A percentile compares a stretch with the other conserved stretches of the same genome.
Evolutionary conservation across 2,888 invertebrate species (phyloP).

Genomic region (Chesias legatella): DNA sequence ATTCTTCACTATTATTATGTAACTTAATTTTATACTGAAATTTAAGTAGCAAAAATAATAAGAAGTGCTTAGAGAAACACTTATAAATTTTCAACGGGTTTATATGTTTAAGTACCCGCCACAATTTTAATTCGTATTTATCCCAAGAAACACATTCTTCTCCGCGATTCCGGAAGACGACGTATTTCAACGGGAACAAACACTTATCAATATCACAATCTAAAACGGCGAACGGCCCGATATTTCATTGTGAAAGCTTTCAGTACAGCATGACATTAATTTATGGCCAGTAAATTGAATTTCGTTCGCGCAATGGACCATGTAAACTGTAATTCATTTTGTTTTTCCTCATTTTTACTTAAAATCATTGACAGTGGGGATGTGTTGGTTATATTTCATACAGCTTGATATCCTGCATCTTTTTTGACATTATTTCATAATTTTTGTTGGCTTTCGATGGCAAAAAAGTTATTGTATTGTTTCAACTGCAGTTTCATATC

Average conservation of each 20-base stretch:
- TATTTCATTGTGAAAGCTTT: slow-evolving; percentile 50
- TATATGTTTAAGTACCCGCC: too few species aligned
- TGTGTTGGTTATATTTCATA: neutral
- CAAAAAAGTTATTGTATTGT: too few species aligned
- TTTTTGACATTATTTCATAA: too few species aligned
- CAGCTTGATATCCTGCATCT: too few species aligned
- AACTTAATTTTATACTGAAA: too few species aligned
- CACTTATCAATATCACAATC: slow-evolving; percentile 38
- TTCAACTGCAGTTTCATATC: too few species aligned
- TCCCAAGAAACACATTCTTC: neutral
- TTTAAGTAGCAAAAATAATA: too few species aligned
- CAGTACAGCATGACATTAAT: slow-evolving; percentile 39
- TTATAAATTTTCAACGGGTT: too few species aligned
- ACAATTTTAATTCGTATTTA: too few species aligned
- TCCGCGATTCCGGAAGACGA: neutral
- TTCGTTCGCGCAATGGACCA: slow-evolving; percentile 39
- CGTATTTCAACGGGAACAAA: slow-evolving; percentile 8
- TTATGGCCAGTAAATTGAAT: slow-evolving; percentile 51
- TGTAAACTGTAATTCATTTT: slow-evolving; percentile 34
- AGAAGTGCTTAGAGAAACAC: too few species aligned
- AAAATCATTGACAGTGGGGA: slow-evolving; percentile 13
- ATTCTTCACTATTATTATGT: too few species aligned
- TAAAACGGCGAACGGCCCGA: slow-evolving; percentile 31
- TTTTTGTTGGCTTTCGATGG: too few species aligned
- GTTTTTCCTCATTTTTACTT: slow-evolving; percentile 32